Percentiles rank a stretch among this genome's conserved stretches.
These are phyloP conservation scores for Coranthus polyacanthus DNA, from an alignment of 2,797 vertebrate genomes.

Conservation along the genomic window DNA sequence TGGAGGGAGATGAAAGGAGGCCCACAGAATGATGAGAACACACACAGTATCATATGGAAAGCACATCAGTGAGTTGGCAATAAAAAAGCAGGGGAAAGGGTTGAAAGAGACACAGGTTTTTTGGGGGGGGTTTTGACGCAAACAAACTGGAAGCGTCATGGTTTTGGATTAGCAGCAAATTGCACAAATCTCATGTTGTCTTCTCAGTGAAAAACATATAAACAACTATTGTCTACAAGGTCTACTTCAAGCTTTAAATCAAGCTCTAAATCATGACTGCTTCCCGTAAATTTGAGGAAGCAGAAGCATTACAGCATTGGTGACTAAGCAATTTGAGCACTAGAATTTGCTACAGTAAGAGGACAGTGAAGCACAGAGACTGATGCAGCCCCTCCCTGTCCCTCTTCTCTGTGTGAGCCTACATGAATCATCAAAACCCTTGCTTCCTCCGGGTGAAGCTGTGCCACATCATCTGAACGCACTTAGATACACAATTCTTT, in stretches of 20 bases:
- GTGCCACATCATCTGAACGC: conserved; percentile 49
- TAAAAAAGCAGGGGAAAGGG: conserved; percentile 10
- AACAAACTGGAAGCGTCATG: conserved; percentile 3
- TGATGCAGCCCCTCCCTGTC: conserved; percentile 20
- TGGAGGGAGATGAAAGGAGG: background rate
- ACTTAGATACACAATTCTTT: conserved; percentile 19
- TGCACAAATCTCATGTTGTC: conserved; percentile 1
- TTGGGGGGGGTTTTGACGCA: conserved; percentile 26
- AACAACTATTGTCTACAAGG: background rate
- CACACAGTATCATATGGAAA: conserved; percentile 55
- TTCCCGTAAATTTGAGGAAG: conserved; percentile 50
- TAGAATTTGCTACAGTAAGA: background rate
- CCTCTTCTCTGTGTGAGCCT: conserved; percentile 31
- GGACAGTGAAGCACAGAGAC: conserved; percentile 1
- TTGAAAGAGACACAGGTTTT: background rate
- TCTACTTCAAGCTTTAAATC: conserved; percentile 11
- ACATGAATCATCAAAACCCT: conserved; percentile 52
- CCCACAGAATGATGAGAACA: conserved; percentile 21
- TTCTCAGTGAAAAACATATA: background rate
- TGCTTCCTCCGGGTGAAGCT: conserved; percentile 42
- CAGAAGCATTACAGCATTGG: background rate
- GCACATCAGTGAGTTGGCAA: conserved; percentile 30
- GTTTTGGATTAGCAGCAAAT: conserved; percentile 6
- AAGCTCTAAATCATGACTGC: conserved; percentile 38
- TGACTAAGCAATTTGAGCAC: conserved; percentile 22